phyloP scores from a whole-genome alignment of 2,888 invertebrate genomes.

The Brenthis ino region DNA sequence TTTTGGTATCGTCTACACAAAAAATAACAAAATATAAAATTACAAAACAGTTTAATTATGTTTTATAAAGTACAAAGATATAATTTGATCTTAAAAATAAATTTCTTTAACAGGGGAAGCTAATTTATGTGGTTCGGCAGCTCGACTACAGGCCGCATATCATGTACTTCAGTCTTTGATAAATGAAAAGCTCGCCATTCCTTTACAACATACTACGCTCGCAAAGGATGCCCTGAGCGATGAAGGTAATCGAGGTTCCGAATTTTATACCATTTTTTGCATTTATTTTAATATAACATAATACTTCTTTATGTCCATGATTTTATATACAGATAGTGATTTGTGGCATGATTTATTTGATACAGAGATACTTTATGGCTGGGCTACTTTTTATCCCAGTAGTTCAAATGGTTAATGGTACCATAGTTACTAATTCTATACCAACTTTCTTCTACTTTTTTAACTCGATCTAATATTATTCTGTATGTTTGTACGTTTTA shows the following conservation, averaged over 20 bases:
- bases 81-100: neutral
- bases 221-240: slow-evolving; percentile 75
- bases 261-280: too few relatives aligned
- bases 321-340: neutral
- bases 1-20: too few relatives aligned
- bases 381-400: neutral
- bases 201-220: slow-evolving; percentile 67
- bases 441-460: too few relatives aligned
- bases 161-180: slow-evolving; percentile 64
- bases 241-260: slow-evolving; percentile 56
- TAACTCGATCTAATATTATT: neutral
- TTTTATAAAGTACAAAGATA: neutral
- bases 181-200: slow-evolving; percentile 39
- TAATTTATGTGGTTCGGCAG: slow-evolving; percentile 84
- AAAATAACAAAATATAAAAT: too few relatives aligned
- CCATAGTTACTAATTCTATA: too few relatives aligned
- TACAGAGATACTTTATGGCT: neutral
- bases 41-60: too few relatives aligned
- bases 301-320: neutral
- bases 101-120: slow-evolving; percentile 72
- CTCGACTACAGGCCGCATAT: slow-evolving; percentile 82
- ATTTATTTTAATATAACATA: neutral
- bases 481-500: slow-evolving; percentile 44
- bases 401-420: too few relatives aligned
- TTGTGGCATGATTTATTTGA: too few relatives aligned